Evolutionary conservation across 2,113 vertebrate species (phyloP).

Genomic region (Chascanopsetta lugubris): DNA sequence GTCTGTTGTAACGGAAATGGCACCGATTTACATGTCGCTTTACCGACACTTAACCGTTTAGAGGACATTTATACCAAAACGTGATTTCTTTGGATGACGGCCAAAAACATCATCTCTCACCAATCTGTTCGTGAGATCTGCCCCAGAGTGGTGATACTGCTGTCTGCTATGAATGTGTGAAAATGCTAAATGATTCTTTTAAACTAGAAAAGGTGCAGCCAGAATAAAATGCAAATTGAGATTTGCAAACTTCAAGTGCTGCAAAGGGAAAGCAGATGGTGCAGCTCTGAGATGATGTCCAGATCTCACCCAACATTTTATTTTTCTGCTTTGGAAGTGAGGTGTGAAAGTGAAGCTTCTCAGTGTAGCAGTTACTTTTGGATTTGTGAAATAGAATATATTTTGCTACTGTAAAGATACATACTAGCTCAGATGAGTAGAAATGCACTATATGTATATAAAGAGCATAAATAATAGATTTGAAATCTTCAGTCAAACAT

Average conservation of each 20-base stretch:
- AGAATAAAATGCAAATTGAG: slow-evolving; percentile 40
- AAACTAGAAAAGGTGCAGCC: slow-evolving; percentile 18
- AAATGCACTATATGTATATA: not conserved
- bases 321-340: not conserved
- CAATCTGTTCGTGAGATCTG: slow-evolving; percentile 1
- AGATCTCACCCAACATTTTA: slow-evolving; percentile 5
- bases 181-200: slow-evolving; percentile 10
- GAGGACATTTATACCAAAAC: slow-evolving; percentile 53
- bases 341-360: no score
- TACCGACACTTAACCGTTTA: slow-evolving; percentile 59
- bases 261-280: slow-evolving; percentile 24
- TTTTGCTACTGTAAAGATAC: not conserved
- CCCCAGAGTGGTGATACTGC: not conserved
- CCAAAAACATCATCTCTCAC: slow-evolving; percentile 24
- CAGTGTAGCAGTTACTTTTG: not conserved
- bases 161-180: slow-evolving; percentile 4
- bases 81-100: slow-evolving; percentile 35
- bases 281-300: no score
- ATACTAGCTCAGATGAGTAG: not conserved
- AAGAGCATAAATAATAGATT: not conserved
- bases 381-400: not conserved
- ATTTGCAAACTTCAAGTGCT: slow-evolving; percentile 9
- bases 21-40: slow-evolving; percentile 39
- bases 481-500: no score
- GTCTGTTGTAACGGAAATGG: slow-evolving; percentile 49